Percentiles rank a stretch among this genome's conserved stretches.
Conservation (phyloP, 2,797 vertebrate species). For the Moxostoma hubbsi region DNA sequence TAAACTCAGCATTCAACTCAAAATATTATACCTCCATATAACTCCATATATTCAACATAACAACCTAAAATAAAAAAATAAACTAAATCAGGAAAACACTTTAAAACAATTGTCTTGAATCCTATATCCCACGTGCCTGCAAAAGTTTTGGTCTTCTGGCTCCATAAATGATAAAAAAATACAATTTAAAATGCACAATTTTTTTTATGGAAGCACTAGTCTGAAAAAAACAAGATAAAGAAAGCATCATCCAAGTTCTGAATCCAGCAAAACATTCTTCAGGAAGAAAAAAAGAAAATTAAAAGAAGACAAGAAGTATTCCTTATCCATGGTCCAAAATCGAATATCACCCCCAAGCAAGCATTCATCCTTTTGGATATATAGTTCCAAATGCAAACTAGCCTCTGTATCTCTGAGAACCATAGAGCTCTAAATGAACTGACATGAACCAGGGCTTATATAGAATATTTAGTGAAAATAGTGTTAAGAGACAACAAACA, state of each 20-base stretch:
- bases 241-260: background rate
- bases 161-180: background rate
- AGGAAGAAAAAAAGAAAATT: background rate
- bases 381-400: constrained; percentile 1
- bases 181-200: no score
- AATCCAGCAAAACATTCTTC: background rate
- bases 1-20: no score
- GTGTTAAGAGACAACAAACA: constrained; percentile 79
- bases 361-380: background rate
- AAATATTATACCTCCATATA: no score
- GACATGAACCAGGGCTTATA: constrained; percentile 48
- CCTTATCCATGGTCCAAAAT: constrained; percentile 9
- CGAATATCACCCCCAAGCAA: background rate
- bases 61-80: background rate
- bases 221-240: background rate
- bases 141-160: background rate
- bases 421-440: constrained; percentile 28
- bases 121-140: background rate
- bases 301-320: background rate
- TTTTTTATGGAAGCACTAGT: no score
- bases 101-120: background rate
- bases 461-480: constrained; percentile 76
- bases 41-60: background rate
- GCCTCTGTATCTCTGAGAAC: constrained; percentile 9
- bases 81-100: background rate